phyloP scores from a whole-genome alignment of 1,140 invertebrate species.

The Phymastichus coffea region DNA sequence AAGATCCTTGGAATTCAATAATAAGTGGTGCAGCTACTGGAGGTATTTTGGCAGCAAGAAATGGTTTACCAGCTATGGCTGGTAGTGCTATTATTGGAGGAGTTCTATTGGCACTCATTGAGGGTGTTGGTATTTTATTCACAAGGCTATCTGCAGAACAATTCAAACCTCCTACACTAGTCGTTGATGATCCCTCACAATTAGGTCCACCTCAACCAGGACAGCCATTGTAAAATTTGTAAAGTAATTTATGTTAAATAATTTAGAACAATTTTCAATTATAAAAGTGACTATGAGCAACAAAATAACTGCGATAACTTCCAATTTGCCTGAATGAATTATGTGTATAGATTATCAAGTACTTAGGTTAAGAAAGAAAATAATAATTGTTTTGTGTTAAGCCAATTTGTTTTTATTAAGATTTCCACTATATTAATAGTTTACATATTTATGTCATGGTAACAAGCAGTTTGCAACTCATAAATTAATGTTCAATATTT shows the following conservation, averaged over 20 bases:
- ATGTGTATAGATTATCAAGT: slow-evolving; percentile 36
- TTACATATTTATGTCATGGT: not conserved
- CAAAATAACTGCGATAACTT: not conserved
- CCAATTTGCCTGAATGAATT: slow-evolving; percentile 20
- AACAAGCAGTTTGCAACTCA: not conserved
- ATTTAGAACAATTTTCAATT: slow-evolving; percentile 31
- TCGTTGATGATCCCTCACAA: slow-evolving; percentile 70
- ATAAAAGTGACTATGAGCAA: slow-evolving; percentile 11
- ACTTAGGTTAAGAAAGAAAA: slow-evolving; percentile 33
- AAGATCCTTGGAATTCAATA: slow-evolving; percentile 98
- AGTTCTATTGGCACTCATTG: slow-evolving; percentile 90
- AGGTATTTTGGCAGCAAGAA: slow-evolving; percentile 91
- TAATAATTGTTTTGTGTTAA: slow-evolving; percentile 35
- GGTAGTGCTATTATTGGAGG: slow-evolving; percentile 95
- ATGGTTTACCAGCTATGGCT: slow-evolving; percentile 91
- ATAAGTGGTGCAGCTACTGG: slow-evolving; percentile 94
- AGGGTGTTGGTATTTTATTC: slow-evolving; percentile 93
- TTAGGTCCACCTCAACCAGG: slow-evolving; percentile 53
- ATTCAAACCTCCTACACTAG: slow-evolving; percentile 74
- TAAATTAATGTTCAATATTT: not conserved
- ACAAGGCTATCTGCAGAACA: slow-evolving; percentile 87
- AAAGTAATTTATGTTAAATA: slow-evolving; percentile 30
- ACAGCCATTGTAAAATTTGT: slow-evolving; percentile 38
- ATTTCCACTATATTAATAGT: not conserved
- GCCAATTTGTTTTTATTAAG: slow-evolving; percentile 9